Percentiles rank a stretch among this genome's conserved stretches.
These are phyloP conservation scores for Threskiornis aethiopicus DNA, from an alignment of 2,797 vertebrate species.

Conservation along the genomic window DNA sequence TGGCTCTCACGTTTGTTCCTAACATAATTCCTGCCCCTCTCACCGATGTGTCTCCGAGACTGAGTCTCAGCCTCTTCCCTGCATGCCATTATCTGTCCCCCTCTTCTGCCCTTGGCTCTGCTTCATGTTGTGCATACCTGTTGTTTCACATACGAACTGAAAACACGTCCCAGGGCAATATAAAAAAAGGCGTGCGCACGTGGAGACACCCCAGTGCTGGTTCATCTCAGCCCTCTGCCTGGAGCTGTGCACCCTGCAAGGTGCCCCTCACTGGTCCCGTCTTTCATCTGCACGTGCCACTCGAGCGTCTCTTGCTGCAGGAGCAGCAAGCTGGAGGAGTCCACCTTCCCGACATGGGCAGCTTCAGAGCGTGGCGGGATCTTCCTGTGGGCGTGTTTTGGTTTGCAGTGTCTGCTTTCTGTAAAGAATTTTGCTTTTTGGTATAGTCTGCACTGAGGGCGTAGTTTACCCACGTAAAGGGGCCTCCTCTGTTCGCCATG, in stretches of 20 bases:
- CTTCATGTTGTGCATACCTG: rapidly evolving
- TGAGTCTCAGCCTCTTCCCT: not conserved
- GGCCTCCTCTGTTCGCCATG: not conserved
- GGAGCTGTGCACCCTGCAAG: not conserved
- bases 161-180: not conserved
- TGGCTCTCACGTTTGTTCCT: not conserved
- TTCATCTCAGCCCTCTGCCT: not conserved
- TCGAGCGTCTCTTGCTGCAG: not conserved
- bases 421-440: not conserved
- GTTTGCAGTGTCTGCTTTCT: not conserved
- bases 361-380: not conserved
- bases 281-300: rapidly evolving
- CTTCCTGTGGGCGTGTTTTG: not conserved
- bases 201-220: not conserved
- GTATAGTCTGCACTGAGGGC: not conserved
- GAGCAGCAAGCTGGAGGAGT: not conserved
- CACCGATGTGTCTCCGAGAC: not conserved
- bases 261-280: not conserved
- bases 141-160: not conserved
- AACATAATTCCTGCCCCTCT: not conserved
- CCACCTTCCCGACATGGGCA: rapidly evolving
- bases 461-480: not conserved
- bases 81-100: not conserved
- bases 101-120: not conserved
- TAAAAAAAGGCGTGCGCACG: not conserved